Evolutionary conservation across 1,140 invertebrate species (phyloP).

Genomic region (Pemphigus obesinymphae): DNA sequence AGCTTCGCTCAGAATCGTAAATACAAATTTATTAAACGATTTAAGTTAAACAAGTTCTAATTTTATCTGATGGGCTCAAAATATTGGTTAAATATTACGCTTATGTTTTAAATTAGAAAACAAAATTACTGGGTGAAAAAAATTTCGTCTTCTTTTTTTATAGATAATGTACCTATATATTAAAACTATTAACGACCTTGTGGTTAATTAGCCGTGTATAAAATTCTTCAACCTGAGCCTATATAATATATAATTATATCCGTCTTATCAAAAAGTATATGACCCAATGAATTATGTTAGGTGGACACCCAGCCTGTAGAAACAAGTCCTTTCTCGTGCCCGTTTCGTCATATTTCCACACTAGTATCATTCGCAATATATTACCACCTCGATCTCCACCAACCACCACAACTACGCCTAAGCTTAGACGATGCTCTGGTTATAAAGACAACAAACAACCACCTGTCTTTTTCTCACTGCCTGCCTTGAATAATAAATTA

Average conservation of each 20-base stretch:
- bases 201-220: background rate
- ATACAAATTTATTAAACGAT: too few relatives aligned
- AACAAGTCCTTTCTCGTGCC: background rate
- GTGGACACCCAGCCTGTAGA: too few relatives aligned
- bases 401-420: background rate
- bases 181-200: background rate
- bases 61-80: too few relatives aligned
- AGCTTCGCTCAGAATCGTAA: too few relatives aligned
- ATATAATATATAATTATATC: too few relatives aligned
- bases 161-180: background rate
- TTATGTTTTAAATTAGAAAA: too few relatives aligned
- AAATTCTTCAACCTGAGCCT: too few relatives aligned
- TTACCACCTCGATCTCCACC: too few relatives aligned
- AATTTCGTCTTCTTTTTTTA: too few relatives aligned
- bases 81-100: too few relatives aligned
- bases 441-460: slow-evolving; percentile 32
- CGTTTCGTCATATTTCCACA: background rate
- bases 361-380: background rate
- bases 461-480: slow-evolving; percentile 18
- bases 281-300: background rate
- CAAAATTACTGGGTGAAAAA: too few relatives aligned
- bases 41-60: too few relatives aligned
- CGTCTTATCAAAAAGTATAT: background rate
- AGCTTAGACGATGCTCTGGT: background rate
- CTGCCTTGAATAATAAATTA: slow-evolving; percentile 25